phyloP scores from a whole-genome alignment of 2,888 invertebrate species.

The Scelioninae gen. 2 region DNA sequence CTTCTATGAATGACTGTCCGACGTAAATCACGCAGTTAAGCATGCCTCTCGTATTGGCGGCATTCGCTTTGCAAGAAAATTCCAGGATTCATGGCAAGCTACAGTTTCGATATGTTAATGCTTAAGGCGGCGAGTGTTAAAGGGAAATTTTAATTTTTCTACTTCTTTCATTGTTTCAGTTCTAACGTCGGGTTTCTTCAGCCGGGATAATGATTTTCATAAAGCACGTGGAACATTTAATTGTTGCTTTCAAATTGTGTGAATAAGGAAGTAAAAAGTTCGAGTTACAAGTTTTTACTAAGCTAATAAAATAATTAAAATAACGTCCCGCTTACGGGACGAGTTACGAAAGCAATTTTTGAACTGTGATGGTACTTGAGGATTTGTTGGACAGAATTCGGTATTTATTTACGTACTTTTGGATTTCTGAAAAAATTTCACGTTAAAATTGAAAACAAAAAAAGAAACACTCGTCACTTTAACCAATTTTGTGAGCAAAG shows the following conservation, averaged over 20 bases:
- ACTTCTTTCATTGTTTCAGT: no score
- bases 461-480: no score
- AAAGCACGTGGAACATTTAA: slow-evolving; percentile 23
- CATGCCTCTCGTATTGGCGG: slow-evolving; percentile 44
- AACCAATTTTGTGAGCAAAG: no score
- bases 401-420: no score
- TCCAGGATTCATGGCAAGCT: slow-evolving; percentile 45
- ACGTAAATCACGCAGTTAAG: slow-evolving; percentile 52
- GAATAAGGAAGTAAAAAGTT: neutral
- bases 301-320: slow-evolving; percentile 29
- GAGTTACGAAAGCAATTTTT: slow-evolving; percentile 14
- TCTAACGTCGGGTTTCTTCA: no score
- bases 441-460: no score
- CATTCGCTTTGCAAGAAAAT: slow-evolving; percentile 42
- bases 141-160: slow-evolving; percentile 19
- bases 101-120: slow-evolving; percentile 40
- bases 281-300: slow-evolving; percentile 5
- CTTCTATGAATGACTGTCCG: slow-evolving; percentile 58
- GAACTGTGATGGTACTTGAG: no score
- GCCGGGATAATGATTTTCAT: slow-evolving; percentile 31
- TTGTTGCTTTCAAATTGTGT: slow-evolving; percentile 22
- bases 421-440: no score
- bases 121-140: slow-evolving; percentile 17
- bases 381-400: neutral
- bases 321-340: neutral